phyloP scores from a whole-genome alignment of 2,113 vertebrate genomes.

The Thomomys bottae region DNA sequence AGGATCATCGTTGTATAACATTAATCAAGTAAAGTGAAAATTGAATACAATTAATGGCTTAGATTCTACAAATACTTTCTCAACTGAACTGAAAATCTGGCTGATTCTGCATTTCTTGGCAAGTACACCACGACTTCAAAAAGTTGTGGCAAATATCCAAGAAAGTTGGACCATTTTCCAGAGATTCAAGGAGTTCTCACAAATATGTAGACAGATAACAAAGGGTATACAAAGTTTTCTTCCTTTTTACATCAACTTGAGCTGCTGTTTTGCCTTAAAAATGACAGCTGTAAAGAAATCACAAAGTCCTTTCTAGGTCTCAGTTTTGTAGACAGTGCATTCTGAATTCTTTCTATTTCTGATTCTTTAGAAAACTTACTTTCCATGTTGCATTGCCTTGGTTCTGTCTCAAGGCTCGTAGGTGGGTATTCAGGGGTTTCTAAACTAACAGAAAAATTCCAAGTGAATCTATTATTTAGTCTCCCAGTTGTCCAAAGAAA shows the following conservation, averaged over 20 bases:
- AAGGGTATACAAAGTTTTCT: neutral
- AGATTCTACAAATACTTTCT: conserved; percentile 38
- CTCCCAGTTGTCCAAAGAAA: too few relatives aligned
- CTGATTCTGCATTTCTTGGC: neutral
- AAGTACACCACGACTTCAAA: conserved; percentile 10
- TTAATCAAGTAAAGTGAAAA: conserved; percentile 68
- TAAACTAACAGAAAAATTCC: too few relatives aligned
- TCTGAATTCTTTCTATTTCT: conserved; percentile 20
- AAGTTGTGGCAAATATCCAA: conserved; percentile 3
- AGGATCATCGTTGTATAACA: conserved; percentile 34
- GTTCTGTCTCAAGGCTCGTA: too few relatives aligned
- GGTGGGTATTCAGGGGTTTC: too few relatives aligned
- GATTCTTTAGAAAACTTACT: too few relatives aligned
- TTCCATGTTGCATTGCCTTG: too few relatives aligned
- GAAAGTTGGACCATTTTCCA: neutral
- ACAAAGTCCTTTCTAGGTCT: neutral
- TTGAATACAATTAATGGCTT: conserved; percentile 50
- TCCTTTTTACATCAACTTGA: neutral
- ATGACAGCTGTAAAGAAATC: neutral
- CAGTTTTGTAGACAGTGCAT: neutral
- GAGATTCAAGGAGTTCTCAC: neutral
- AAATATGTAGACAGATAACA: neutral
- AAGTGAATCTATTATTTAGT: too few relatives aligned
- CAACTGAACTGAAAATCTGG: conserved; percentile 8
- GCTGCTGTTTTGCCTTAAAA: neutral